Evolutionary conservation across 2,113 vertebrate species (phyloP), one percentile per base, ranked within the genome.

Genomic region (Siniperca chuatsi): DNA sequence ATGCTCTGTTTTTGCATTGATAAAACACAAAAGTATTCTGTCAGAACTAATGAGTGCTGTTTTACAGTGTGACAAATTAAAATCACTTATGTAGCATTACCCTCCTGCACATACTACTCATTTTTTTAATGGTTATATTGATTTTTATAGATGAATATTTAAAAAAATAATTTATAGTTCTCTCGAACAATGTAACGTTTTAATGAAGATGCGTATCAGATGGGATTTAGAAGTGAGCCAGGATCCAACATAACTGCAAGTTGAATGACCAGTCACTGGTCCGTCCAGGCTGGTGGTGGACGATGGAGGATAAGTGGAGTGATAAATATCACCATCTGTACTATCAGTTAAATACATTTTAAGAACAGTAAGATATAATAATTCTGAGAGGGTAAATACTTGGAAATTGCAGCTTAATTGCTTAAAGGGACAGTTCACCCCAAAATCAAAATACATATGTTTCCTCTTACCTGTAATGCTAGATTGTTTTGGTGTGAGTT

Each of bases 1-100:
- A 20, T 46, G 81, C n/a, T 42, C 23, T 40, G 29, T 7, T 62
- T 71, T 64, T 78, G 70, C 52, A 40, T 23, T 71, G 68, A 78
- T 57, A 21, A 21, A 37, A 73, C 4, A 8, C 2, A 7, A 23
- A 23, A 54, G n/a, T 54, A 10, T 54, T 82, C 57, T 65, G 58
- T 68, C 75, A 67, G 52, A 79, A 54, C 67, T 86, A 86, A 88
- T 75, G 18, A 75, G 21, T n/a, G 54, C 46, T 35, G 46, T 64
- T 83, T 79, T 71, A 60, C 69, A 65, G 18, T 54, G 46, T 75
- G 72, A 85, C 58, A 72, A 78, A 87, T 61, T 82, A 42, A 21
- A 82, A 79, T 35, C 66, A 64, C 71, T 83, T 83, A 81, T 69
- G 67, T 25, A 54, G 60, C 8, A 79, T 84, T 44, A 75, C 10